phyloP scores from a whole-genome alignment of 2,113 vertebrate species.

The Crotalus helleri region DNA sequence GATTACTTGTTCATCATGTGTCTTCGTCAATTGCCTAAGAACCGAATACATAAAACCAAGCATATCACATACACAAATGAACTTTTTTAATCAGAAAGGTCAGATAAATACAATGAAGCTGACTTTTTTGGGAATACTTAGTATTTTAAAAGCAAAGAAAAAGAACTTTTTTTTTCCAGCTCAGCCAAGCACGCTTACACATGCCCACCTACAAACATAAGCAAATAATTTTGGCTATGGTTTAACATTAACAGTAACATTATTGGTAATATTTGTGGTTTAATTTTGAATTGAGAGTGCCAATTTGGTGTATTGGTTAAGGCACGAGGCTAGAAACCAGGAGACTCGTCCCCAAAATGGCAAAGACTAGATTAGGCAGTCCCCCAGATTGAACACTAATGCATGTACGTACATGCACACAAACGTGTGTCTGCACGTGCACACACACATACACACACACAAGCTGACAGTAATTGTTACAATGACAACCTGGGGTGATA shows the following conservation, averaged over 20 bases:
- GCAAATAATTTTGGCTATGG: not conserved
- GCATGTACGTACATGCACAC: not conserved
- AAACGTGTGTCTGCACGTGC: not conserved
- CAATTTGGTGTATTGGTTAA: not conserved
- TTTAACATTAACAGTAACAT: not conserved
- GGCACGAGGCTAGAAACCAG: not conserved
- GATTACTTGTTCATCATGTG: too few relatives aligned
- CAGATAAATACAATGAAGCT: not conserved
- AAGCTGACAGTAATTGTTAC: not conserved
- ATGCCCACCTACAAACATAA: not conserved
- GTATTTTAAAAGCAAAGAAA: slow-evolving; percentile 2
- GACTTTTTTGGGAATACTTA: not conserved
- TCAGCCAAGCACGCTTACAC: not conserved
- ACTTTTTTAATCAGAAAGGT: not conserved
- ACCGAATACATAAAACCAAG: not conserved
- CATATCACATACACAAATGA: not conserved
- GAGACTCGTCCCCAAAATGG: not conserved
- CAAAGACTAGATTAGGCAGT: not conserved
- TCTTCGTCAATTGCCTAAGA: too few relatives aligned
- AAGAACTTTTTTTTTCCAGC: not conserved
- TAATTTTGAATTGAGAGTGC: not conserved
- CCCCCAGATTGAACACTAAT: not conserved
- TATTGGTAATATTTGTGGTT: not conserved
- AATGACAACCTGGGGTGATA: not conserved
- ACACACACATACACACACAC: not conserved